phyloP scores from a whole-genome alignment of 2,113 vertebrate genomes.

The Aleadryas rufinucha region DNA sequence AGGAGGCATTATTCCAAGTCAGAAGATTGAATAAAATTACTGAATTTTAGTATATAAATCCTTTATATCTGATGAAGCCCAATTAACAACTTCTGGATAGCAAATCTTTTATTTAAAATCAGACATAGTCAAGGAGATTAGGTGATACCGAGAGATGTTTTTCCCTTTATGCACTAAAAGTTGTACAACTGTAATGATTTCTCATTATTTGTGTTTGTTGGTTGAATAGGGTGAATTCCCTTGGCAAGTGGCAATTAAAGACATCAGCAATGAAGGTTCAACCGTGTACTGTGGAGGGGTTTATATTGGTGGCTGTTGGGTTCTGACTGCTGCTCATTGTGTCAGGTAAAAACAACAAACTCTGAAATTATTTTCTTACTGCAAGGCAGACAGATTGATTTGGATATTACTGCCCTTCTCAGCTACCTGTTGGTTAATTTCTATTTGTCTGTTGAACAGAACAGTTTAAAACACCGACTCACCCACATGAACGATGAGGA shows the following conservation, averaged over 20 bases:
- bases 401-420: background rate
- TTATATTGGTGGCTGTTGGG: constrained; percentile 92
- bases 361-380: background rate
- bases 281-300: constrained; percentile 84
- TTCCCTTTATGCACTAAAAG: background rate
- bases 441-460: background rate
- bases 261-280: background rate
- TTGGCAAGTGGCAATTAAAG: constrained; percentile 89
- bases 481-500: rapidly evolving
- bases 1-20: background rate
- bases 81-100: background rate
- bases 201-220: background rate
- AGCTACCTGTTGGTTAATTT: background rate
- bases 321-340: constrained; percentile 93
- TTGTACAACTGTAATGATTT: background rate
- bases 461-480: background rate
- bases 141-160: background rate
- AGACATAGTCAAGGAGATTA: background rate
- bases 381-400: background rate
- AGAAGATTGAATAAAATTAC: background rate
- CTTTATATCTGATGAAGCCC: background rate
- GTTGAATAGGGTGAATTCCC: constrained; percentile 85
- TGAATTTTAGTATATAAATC: background rate
- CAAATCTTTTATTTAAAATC: background rate
- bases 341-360: constrained; percentile 78